A percentile compares a stretch with the other conserved stretches of the same genome.
Evolutionary conservation across 2,113 vertebrate species (phyloP).

Genomic region (Podarcis muralis): DNA sequence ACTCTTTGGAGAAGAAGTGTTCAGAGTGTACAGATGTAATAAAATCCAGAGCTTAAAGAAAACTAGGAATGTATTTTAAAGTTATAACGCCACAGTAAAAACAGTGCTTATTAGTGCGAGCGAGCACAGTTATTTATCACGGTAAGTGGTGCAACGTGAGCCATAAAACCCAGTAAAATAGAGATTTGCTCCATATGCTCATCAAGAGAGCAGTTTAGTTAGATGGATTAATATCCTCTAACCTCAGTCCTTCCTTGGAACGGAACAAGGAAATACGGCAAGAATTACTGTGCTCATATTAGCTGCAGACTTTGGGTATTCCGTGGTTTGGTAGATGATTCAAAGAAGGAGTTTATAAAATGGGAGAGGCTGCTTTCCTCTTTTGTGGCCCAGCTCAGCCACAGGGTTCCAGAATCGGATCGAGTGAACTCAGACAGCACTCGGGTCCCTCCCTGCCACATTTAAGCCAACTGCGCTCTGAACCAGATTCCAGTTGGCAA

Average conservation of each 20-base stretch:
- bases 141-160: background rate
- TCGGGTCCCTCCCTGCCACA: too few species aligned
- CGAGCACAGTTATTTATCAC: background rate
- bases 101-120: background rate
- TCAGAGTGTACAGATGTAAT: background rate
- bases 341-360: background rate
- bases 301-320: background rate
- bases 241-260: background rate
- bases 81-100: constrained; percentile 1
- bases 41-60: background rate
- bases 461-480: too few species aligned
- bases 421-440: too few species aligned
- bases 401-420: too few species aligned
- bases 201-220: background rate
- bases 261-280: background rate
- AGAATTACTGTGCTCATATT: background rate
- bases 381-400: too few species aligned
- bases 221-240: background rate
- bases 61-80: background rate
- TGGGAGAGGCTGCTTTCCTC: background rate
- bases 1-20: background rate
- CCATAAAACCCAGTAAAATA: background rate
- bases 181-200: background rate
- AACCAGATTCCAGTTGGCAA: too few species aligned
- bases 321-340: background rate